Conservation (phyloP, 1,140 invertebrate species). For the Philopotamus ludificatus region DNA sequence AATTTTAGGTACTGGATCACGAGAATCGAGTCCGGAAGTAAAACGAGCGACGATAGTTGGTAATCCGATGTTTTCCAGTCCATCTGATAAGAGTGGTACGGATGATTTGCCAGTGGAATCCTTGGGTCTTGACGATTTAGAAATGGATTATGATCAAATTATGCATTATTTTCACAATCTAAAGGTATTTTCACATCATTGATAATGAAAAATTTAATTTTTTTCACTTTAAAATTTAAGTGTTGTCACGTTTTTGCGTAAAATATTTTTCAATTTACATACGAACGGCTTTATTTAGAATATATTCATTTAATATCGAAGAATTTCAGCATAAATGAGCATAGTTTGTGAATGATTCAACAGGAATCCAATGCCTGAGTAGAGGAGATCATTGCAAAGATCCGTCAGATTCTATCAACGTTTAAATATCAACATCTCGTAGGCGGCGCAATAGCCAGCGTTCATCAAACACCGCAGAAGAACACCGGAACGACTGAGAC, state of each 20-base stretch:
- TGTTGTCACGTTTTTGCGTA: neutral
- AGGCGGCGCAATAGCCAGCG: slow-evolving; percentile 44
- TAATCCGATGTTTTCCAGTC: slow-evolving; percentile 77
- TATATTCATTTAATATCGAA: slow-evolving; percentile 26
- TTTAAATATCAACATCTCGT: slow-evolving; percentile 67
- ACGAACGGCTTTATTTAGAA: slow-evolving; percentile 2
- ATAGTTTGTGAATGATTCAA: slow-evolving; percentile 44
- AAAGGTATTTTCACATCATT: slow-evolving; percentile 70
- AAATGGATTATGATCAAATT: slow-evolving; percentile 96
- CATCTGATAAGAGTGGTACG: slow-evolving; percentile 45
- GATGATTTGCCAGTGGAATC: slow-evolving; percentile 51
- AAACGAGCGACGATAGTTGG: slow-evolving; percentile 82
- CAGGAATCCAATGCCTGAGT: slow-evolving; percentile 76
- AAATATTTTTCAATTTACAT: neutral
- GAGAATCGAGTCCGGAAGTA: slow-evolving; percentile 62
- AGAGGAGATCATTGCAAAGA: slow-evolving; percentile 76
- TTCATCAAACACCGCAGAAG: slow-evolving; percentile 49
- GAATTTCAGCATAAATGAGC: slow-evolving; percentile 41
- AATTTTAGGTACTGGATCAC: slow-evolving; percentile 39
- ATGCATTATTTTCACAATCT: slow-evolving; percentile 97
- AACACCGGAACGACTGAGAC: slow-evolving; percentile 43
- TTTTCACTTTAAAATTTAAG: neutral
- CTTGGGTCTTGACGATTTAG: slow-evolving; percentile 74
- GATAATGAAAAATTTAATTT: slow-evolving; percentile 6
- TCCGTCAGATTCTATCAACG: slow-evolving; percentile 70